Evolutionary conservation across 2,797 vertebrate genomes (phyloP).

Genomic region (Pangasius sanitwongsei): DNA sequence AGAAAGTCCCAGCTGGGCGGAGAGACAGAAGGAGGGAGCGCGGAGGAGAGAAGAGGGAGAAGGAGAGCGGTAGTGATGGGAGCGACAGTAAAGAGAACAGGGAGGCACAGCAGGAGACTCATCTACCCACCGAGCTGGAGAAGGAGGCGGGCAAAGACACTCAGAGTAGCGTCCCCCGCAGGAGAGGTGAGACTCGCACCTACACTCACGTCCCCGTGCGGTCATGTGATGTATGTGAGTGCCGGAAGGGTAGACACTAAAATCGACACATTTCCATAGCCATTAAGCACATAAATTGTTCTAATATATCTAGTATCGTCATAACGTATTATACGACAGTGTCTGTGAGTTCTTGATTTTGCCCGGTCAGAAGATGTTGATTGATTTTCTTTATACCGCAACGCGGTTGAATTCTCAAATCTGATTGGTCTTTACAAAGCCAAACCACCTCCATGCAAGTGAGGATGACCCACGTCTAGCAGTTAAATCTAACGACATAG

Average conservation of each 20-base stretch:
- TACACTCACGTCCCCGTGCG: neutral
- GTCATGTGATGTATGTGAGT: neutral
- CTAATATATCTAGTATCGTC: neutral
- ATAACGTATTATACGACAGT: neutral
- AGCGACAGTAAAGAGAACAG: conserved; percentile 78
- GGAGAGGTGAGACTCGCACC: conserved; percentile 73
- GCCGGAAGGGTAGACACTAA: neutral
- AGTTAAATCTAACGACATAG: too few relatives aligned
- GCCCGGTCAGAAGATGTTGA: neutral
- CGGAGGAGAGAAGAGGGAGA: conserved; percentile 69
- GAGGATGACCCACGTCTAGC: too few relatives aligned
- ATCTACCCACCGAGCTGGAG: conserved; percentile 69
- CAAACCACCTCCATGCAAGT: too few relatives aligned
- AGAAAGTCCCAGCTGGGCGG: conserved; percentile 75
- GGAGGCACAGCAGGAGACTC: conserved; percentile 76
- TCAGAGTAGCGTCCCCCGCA: conserved; percentile 78
- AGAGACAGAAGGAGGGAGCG: conserved; percentile 83
- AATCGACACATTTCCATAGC: neutral
- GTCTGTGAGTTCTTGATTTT: neutral
- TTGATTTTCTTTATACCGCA: too few relatives aligned
- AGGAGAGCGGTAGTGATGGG: conserved; percentile 73
- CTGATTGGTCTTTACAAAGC: too few relatives aligned
- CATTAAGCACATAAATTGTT: neutral
- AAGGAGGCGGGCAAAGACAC: conserved; percentile 66
- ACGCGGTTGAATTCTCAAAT: too few relatives aligned